phyloP scores from a whole-genome alignment of 2,113 vertebrate species.

The Malurus alboscapulatus region DNA sequence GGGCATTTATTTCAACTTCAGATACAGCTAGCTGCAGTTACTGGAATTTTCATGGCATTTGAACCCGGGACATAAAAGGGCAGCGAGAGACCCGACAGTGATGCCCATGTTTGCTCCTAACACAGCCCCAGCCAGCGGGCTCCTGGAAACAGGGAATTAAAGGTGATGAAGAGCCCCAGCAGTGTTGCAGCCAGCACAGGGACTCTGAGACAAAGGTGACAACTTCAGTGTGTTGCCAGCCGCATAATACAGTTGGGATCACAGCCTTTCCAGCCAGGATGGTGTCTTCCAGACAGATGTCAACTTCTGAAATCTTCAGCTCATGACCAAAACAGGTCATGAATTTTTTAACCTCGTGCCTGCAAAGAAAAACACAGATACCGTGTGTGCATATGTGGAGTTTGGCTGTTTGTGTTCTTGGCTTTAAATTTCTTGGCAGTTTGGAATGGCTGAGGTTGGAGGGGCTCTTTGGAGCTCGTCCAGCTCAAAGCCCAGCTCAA shows the following conservation, averaged over 20 bases:
- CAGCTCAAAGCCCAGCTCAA: not conserved
- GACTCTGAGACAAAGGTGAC: not conserved
- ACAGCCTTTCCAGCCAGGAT: not conserved
- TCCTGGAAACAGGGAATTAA: conserved; percentile 13
- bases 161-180: not conserved
- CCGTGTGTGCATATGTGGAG: rapidly evolving
- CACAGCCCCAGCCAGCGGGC: not conserved
- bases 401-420: not conserved
- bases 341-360: not conserved
- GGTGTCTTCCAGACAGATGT: rapidly evolving
- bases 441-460: not conserved
- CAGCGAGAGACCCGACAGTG: not conserved
- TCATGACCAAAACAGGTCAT: not conserved
- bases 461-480: not conserved
- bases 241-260: not conserved
- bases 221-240: not conserved
- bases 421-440: not conserved
- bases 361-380: not conserved
- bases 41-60: not conserved
- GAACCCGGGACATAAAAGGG: not conserved
- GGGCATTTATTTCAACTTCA: not conserved
- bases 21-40: not conserved
- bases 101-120: not conserved
- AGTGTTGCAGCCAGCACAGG: not conserved
- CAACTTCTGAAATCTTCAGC: not conserved